Conservation (phyloP, 1,140 invertebrate genomes). For the Hycleus cichorii region DNA sequence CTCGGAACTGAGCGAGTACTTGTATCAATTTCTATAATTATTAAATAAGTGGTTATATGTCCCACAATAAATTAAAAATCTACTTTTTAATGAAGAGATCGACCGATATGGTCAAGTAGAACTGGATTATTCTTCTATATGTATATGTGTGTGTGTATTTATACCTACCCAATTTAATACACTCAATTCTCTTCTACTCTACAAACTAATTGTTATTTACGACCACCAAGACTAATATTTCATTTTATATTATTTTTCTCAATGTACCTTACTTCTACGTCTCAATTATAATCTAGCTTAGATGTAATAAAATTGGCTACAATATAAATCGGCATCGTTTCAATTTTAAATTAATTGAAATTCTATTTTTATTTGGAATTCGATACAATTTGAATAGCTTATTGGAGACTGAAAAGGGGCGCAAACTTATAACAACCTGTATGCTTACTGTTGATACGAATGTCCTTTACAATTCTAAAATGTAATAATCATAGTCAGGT, state of each 20-base stretch:
- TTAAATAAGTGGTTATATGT: background rate
- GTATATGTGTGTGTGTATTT: background rate
- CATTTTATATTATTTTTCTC: conserved; percentile 21
- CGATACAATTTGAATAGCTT: background rate
- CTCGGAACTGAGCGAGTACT: too few relatives aligned
- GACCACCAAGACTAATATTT: conserved; percentile 19
- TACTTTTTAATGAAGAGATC: conserved; percentile 15
- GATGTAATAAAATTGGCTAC: conserved; percentile 8
- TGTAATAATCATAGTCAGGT: conserved; percentile 14
- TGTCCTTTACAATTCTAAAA: conserved; percentile 5
- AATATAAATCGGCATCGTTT: background rate
- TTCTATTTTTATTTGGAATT: background rate
- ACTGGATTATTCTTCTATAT: background rate
- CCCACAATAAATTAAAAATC: conserved; percentile 5
- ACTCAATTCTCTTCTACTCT: background rate
- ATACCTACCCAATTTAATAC: conserved; percentile 7
- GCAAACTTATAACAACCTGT: background rate
- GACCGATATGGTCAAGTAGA: background rate
- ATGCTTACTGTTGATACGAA: background rate
- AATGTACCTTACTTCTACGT: conserved; percentile 17
- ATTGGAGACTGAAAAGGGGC: background rate
- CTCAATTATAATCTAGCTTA: conserved; percentile 23
- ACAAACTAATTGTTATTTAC: conserved; percentile 29
- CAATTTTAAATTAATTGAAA: background rate
- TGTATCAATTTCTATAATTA: too few relatives aligned